These are phyloP conservation scores for Caranx melampygus DNA, from an alignment of 2,113 vertebrate species.

Conservation along the genomic window DNA sequence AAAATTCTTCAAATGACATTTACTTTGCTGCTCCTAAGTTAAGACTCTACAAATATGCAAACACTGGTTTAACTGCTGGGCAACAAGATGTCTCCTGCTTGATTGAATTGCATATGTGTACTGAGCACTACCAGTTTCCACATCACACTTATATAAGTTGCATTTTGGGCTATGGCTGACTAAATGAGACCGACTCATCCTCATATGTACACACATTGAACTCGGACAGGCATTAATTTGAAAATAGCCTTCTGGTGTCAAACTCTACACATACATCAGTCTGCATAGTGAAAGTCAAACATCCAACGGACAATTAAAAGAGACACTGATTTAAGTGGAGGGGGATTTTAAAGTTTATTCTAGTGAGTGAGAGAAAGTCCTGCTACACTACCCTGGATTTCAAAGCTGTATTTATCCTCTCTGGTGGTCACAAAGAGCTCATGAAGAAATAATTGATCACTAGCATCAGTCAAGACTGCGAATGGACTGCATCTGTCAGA, in stretches of 20 bases:
- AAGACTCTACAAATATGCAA: background rate
- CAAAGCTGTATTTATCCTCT: background rate
- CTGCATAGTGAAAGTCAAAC: background rate
- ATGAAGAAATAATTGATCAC: background rate
- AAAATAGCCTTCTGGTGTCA: too few relatives aligned
- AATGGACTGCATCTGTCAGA: conserved; percentile 1
- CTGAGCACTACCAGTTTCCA: too few relatives aligned
- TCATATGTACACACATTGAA: too few relatives aligned
- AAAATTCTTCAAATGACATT: background rate
- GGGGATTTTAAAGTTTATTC: background rate
- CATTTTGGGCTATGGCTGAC: too few relatives aligned
- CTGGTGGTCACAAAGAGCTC: background rate
- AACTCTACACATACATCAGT: too few relatives aligned
- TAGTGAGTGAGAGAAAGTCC: background rate
- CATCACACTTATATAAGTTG: too few relatives aligned
- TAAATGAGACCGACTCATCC: too few relatives aligned
- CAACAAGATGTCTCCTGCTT: too few relatives aligned
- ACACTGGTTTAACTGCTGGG: background rate
- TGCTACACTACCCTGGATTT: background rate
- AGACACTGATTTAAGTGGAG: background rate
- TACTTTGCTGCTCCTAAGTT: too few relatives aligned
- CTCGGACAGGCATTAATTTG: too few relatives aligned
- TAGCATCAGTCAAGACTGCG: background rate
- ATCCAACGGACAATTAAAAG: background rate
- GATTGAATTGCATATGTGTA: too few relatives aligned